phyloP scores from a whole-genome alignment of 2,113 vertebrate species.

The Excalfactoria chinensis region DNA sequence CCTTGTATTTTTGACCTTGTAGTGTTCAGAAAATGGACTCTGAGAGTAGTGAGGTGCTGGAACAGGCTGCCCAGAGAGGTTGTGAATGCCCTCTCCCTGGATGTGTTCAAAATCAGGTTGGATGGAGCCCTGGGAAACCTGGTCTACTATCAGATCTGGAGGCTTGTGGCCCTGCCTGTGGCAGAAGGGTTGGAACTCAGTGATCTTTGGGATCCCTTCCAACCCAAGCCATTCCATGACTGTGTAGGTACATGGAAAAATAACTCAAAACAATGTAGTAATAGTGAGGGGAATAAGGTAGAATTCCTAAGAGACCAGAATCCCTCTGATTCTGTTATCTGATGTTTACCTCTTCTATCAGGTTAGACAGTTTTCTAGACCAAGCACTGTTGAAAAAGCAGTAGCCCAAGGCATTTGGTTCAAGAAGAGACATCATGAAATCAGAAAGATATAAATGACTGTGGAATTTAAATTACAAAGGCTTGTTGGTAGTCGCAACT shows the following conservation, averaged over 20 bases:
- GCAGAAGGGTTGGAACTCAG: no score
- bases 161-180: no score
- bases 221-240: no score
- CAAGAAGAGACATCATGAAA: constrained; percentile 1
- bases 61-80: no score
- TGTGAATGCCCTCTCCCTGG: no score
- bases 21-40: background rate
- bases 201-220: no score
- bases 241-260: background rate
- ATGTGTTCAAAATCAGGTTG: no score
- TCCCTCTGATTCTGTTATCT: background rate
- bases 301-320: background rate
- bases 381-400: background rate
- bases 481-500: constrained; percentile 22
- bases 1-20: background rate
- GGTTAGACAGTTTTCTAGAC: background rate
- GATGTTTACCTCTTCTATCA: constrained; percentile 33
- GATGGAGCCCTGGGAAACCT: no score
- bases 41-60: no score
- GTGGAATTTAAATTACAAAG: constrained; percentile 33
- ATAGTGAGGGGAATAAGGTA: background rate
- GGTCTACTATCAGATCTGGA: no score
- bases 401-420: constrained; percentile 13
- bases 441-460: constrained; percentile 3
- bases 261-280: background rate